Evolutionary conservation across 2,797 vertebrate species (phyloP).

Genomic region (Mionectes olivaceus): DNA sequence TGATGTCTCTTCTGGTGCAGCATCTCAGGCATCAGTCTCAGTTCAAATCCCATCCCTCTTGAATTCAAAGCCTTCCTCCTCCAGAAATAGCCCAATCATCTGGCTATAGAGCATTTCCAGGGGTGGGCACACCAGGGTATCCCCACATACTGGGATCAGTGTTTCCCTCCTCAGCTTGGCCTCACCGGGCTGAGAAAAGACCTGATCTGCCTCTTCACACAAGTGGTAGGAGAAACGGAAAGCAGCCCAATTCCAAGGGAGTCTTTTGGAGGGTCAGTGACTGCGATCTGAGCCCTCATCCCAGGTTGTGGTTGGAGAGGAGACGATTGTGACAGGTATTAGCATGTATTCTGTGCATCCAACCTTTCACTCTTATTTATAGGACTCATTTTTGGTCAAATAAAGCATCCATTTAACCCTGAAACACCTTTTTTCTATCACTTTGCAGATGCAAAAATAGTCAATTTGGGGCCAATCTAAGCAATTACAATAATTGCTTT

Average conservation of each 20-base stretch:
- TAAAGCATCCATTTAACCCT: conserved; percentile 16
- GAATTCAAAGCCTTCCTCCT: conserved; percentile 9
- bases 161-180: background rate
- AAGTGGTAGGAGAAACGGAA: background rate
- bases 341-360: background rate
- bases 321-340: background rate
- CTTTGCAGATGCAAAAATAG: background rate
- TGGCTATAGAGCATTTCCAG: background rate
- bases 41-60: background rate
- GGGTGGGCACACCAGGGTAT: background rate
- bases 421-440: background rate
- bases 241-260: background rate
- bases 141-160: background rate
- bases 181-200: background rate
- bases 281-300: background rate
- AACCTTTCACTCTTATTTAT: background rate
- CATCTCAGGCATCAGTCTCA: conserved; percentile 1
- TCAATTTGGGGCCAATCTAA: background rate
- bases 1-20: conserved; percentile 24
- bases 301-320: background rate
- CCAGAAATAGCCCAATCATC: background rate
- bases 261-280: accelerated
- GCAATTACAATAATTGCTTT: conserved; percentile 37
- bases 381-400: background rate
- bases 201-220: background rate